Percentiles rank a stretch among this genome's conserved stretches.
Conservation (phyloP, 2,113 vertebrate species). For the Ploceus nigricollis region DNA sequence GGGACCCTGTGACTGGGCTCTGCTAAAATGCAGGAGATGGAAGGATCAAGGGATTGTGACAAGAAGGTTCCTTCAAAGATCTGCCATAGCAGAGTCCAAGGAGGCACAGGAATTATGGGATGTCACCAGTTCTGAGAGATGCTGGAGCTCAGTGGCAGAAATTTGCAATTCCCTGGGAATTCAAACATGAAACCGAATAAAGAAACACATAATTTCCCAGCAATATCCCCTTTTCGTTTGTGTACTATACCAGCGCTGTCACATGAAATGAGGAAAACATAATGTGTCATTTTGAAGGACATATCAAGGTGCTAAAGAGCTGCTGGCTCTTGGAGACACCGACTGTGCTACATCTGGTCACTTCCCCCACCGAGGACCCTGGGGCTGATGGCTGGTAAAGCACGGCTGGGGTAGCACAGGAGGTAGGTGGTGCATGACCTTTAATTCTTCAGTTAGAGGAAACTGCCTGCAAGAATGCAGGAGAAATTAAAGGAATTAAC, state of each 20-base stretch:
- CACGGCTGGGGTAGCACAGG: not conserved
- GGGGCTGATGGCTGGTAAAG: not conserved
- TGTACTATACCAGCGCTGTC: not conserved
- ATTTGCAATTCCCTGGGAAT: not conserved
- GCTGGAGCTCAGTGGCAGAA: not conserved
- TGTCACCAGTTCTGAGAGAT: not conserved
- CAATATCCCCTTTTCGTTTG: not conserved
- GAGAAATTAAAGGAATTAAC: constrained; percentile 44
- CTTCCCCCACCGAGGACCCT: fast-evolving
- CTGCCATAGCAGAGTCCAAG: not conserved
- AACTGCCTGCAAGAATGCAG: constrained; percentile 10
- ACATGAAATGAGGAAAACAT: not conserved
- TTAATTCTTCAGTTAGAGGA: constrained; percentile 10
- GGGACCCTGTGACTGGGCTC: not conserved
- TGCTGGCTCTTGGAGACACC: not conserved
- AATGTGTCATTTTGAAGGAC: not conserved
- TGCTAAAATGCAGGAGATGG: not conserved
- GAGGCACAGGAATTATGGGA: not conserved
- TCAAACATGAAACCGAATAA: not conserved
- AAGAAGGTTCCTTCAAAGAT: not conserved
- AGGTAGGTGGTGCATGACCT: not conserved
- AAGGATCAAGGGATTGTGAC: not conserved
- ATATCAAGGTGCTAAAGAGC: not conserved
- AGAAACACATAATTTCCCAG: not conserved
- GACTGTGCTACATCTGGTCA: not conserved